A percentile compares a stretch with the other conserved stretches of the same genome.
phyloP scores from a whole-genome alignment of 1,140 invertebrate genomes.

The Mamestra configurata region DNA sequence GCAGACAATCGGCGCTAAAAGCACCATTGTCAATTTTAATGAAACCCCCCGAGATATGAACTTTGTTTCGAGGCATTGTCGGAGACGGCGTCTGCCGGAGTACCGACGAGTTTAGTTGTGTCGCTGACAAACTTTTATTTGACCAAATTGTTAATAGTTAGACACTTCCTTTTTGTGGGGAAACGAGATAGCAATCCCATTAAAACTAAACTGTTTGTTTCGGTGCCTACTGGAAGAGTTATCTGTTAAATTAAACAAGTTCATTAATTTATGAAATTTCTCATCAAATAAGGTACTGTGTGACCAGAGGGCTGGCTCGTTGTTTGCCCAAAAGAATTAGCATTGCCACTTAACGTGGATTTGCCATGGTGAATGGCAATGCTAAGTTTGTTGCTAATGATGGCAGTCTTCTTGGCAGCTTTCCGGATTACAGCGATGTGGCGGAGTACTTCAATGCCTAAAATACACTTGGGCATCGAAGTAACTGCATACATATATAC shows the following conservation, averaged over 20 bases:
- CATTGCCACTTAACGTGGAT: too few relatives aligned
- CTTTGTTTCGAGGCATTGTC: conserved; percentile 60
- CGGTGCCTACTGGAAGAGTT: background rate
- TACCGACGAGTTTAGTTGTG: conserved; percentile 20
- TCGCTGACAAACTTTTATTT: conserved; percentile 48
- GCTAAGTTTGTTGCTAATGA: too few relatives aligned
- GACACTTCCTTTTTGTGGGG: conserved; percentile 32
- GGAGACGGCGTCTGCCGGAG: background rate
- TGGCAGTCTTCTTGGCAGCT: too few relatives aligned
- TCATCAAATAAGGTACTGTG: too few relatives aligned
- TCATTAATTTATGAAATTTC: too few relatives aligned
- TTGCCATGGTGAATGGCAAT: too few relatives aligned
- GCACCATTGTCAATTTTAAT: conserved; percentile 61
- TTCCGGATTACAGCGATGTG: too few relatives aligned
- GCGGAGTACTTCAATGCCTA: too few relatives aligned
- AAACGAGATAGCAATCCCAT: background rate
- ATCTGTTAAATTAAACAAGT: background rate
- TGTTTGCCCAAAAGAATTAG: too few relatives aligned
- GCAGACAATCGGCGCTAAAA: conserved; percentile 59
- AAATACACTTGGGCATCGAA: too few relatives aligned
- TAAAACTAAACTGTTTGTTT: background rate
- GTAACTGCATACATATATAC: too few relatives aligned
- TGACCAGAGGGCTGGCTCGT: too few relatives aligned
- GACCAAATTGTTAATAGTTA: conserved; percentile 46
- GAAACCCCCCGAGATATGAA: conserved; percentile 59